Base-by-base conservation (phyloP, 1,140 invertebrate genomes). In the Aphelinus atriplicis region DNA sequence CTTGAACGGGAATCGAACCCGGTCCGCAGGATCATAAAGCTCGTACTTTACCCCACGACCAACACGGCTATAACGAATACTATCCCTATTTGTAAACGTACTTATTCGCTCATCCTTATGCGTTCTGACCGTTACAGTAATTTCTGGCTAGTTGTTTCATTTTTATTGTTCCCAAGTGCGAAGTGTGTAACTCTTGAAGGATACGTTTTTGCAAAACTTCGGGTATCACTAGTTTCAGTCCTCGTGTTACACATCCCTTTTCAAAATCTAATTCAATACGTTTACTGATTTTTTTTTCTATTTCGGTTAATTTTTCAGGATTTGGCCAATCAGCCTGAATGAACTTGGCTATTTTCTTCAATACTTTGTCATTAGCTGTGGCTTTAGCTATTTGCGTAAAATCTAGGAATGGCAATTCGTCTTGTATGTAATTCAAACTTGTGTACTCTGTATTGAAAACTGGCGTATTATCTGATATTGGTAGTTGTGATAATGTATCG, bases 221-320 rank as follows among this genome's bases (percentile, higher is more conserved):
- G 0, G 88, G 88, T 57, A 89, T 82, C 6, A 89, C 75, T 6
- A 84, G 80, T 68, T 82, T 43, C 50, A 83, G 74, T 56, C 77
- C 2, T 48, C 42, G 45, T 81, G 71, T 46, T 78, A 69, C 42
- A 65, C 77, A 7, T 75, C 58, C 3, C 64, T 42, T 64, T 72
- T 75, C 5, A 55, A 7, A 60, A 56, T 68, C 46, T 63, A 76
- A 2, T 46, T 42, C 9, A 55, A 10, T 7, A 60, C 46, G 47
- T 63, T 46, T 2, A 66, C 64, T 43, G 5, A 42, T 47, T 26
- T 64, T 72, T 72, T 61, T 9, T 26, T 48, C 1, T 56, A 42
- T 3, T 6, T 72, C 47, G 66, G 65, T 69, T 73, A 75, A 1
- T 61, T 61, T 45, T 10, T 61, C 26, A 26, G 5, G 3, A 3